A percentile compares a stretch with the other conserved stretches of the same genome.
Evolutionary conservation across 2,113 vertebrate genomes (phyloP).

Genomic region (Muntiacus muntjak): DNA sequence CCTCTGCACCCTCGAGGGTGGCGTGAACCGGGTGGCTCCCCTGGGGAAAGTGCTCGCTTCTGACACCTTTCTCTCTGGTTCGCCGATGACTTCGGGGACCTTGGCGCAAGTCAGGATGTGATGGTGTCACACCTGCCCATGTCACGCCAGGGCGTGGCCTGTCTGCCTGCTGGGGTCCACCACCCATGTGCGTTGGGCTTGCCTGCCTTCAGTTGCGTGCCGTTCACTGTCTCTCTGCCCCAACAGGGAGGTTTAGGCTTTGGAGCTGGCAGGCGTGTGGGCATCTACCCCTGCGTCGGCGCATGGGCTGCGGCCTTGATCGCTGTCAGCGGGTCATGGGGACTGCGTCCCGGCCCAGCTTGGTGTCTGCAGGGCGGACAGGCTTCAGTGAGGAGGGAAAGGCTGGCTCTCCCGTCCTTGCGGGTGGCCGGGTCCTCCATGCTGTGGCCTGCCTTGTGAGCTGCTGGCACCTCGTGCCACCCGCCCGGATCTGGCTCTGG

Average conservation of each 20-base stretch:
- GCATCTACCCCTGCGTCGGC: not conserved
- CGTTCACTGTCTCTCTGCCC: not conserved
- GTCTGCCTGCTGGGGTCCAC: not conserved
- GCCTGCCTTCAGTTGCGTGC: not conserved
- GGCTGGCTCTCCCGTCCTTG: fast-evolving
- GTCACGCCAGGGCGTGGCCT: not conserved
- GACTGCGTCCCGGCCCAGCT: no score
- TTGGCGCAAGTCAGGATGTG: not conserved
- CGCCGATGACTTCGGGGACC: not conserved
- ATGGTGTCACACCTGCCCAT: not conserved
- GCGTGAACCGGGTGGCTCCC: not conserved
- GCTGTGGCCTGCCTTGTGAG: no score
- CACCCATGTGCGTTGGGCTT: not conserved
- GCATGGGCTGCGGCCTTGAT: fast-evolving
- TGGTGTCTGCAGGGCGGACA: not conserved
- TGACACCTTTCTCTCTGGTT: not conserved
- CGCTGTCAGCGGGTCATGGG: not conserved
- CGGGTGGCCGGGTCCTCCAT: not conserved
- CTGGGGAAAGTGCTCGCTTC: not conserved
- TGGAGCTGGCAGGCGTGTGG: not conserved
- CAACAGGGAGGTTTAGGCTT: not conserved
- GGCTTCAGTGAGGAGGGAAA: not conserved
- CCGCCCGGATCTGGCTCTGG: not conserved
- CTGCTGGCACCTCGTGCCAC: not conserved
- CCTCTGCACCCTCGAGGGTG: not conserved